Conservation (phyloP, 1,140 invertebrate genomes). For the Drosophila albomicans region DNA sequence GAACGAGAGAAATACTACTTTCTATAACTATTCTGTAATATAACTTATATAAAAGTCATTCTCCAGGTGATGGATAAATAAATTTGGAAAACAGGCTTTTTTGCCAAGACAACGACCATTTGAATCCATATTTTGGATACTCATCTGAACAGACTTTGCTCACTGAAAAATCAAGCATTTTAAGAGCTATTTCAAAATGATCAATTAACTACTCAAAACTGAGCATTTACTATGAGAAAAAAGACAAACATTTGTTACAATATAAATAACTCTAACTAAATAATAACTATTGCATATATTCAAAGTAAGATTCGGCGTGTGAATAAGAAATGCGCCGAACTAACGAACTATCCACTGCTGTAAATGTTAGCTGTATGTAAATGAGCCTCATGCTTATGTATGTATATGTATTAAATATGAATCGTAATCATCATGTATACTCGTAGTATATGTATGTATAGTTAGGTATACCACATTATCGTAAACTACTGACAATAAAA, state of each 20-base stretch:
- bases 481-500: constrained; percentile 84
- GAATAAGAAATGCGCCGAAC: not conserved
- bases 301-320: not conserved
- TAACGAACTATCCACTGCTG: constrained; percentile 12
- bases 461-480: constrained; percentile 72
- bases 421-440: constrained; percentile 24
- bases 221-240: constrained; percentile 5
- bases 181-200: not conserved
- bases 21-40: not conserved
- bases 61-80: too few species aligned
- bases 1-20: not conserved
- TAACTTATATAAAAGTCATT: too few species aligned
- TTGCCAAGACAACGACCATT: too few species aligned
- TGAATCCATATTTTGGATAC: too few species aligned
- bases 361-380: constrained; percentile 25
- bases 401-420: constrained; percentile 11
- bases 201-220: not conserved
- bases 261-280: not conserved
- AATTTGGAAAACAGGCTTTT: too few species aligned
- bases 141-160: too few species aligned
- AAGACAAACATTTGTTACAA: not conserved
- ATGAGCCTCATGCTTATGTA: constrained; percentile 21
- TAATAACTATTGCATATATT: not conserved
- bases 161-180: too few species aligned
- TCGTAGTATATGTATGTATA: constrained; percentile 49